Percentiles rank a stretch among this genome's conserved stretches.
Conservation (phyloP, 2,797 vertebrate genomes). For the Chiloscyllium punctatum region DNA sequence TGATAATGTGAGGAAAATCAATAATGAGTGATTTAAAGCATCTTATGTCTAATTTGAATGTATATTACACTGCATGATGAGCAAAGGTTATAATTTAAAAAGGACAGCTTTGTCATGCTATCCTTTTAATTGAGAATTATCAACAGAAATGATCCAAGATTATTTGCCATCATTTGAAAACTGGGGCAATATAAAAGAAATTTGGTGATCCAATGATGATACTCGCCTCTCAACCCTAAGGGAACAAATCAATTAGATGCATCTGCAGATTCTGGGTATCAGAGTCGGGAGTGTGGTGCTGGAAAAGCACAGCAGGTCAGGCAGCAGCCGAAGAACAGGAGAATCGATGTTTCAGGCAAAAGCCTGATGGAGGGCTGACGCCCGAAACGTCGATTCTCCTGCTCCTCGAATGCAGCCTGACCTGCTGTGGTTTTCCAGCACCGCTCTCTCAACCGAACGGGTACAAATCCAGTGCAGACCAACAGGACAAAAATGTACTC, state of each 20-base stretch:
- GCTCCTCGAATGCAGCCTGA: too few relatives aligned
- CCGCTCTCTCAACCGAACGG: not conserved
- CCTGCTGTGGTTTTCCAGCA: too few relatives aligned
- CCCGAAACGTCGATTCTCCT: too few relatives aligned
- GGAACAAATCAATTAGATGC: not conserved
- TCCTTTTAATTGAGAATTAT: not conserved
- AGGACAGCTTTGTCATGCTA: not conserved
- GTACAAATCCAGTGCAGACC: not conserved
- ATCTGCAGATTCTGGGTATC: too few relatives aligned
- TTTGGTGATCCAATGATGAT: not conserved
- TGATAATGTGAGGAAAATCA: conserved; percentile 2
- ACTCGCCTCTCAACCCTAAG: not conserved
- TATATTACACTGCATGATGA: not conserved
- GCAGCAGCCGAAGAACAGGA: too few relatives aligned
- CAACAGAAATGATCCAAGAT: not conserved
- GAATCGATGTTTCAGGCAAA: too few relatives aligned
- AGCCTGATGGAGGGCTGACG: too few relatives aligned
- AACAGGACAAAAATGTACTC: not conserved
- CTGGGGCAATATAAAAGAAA: not conserved
- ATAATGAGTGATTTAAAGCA: not conserved
- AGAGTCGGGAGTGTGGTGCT: too few relatives aligned
- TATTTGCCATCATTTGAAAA: not conserved
- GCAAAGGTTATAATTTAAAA: not conserved
- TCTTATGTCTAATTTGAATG: not conserved
- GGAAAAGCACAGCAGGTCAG: too few relatives aligned